Conservation (phyloP, 2,888 invertebrate genomes). For the Ceriagrion tenellum region DNA sequence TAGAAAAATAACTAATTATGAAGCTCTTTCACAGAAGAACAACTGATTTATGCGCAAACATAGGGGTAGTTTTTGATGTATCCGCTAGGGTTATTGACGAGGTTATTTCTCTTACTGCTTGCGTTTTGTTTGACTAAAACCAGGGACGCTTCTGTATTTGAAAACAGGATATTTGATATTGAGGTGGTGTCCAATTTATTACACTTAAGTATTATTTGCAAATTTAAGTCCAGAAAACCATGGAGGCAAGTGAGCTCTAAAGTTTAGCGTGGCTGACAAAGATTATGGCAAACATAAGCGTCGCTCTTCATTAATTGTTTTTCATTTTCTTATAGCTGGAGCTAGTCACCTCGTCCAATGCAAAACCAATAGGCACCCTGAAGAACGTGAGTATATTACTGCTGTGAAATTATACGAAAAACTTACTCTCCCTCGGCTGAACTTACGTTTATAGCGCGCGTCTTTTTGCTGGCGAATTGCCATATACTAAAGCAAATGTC, state of each 20-base stretch:
- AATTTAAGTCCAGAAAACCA: background rate
- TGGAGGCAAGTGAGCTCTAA: slow-evolving; percentile 21
- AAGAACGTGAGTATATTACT: slow-evolving; percentile 75
- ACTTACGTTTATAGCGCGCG: too few species aligned
- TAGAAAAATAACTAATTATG: background rate
- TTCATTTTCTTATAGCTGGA: slow-evolving; percentile 76
- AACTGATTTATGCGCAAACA: background rate
- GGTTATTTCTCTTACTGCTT: background rate
- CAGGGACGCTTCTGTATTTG: slow-evolving; percentile 8
- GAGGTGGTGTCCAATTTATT: background rate
- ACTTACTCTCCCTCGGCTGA: too few species aligned
- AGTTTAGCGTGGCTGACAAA: background rate
- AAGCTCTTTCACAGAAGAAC: background rate
- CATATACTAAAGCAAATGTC: too few species aligned
- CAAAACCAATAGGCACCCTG: slow-evolving; percentile 75
- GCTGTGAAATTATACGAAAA: too few species aligned
- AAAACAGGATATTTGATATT: background rate
- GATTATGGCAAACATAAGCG: background rate
- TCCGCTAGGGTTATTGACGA: background rate
- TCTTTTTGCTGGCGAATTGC: too few species aligned
- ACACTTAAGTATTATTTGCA: background rate
- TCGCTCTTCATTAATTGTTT: slow-evolving; percentile 65
- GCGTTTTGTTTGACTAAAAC: background rate
- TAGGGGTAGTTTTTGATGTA: background rate
- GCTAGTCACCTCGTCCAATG: slow-evolving; percentile 76